Evolutionary conservation across 2,888 invertebrate genomes (phyloP).

Genomic region (Spicauda simplicius): DNA sequence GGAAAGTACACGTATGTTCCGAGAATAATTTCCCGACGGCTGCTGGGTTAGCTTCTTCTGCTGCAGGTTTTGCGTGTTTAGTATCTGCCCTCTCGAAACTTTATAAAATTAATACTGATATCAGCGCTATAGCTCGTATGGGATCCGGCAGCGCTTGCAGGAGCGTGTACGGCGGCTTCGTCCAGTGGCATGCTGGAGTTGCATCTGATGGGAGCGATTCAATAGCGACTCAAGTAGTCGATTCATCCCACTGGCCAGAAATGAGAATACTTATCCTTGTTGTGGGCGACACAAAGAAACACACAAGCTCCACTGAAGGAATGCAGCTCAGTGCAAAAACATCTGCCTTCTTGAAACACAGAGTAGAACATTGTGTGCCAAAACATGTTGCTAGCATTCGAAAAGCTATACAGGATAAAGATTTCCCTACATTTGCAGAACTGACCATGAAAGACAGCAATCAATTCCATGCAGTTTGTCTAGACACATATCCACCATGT

Average conservation of each 20-base stretch:
- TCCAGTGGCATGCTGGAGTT: constrained; percentile 93
- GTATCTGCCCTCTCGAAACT: constrained; percentile 91
- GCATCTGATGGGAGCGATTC: constrained; percentile 89
- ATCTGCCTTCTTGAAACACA: constrained; percentile 91
- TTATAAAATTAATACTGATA: constrained; percentile 89
- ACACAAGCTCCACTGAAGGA: constrained; percentile 93
- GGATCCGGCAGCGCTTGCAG: constrained; percentile 99
- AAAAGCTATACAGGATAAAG: constrained; percentile 85
- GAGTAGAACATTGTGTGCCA: constrained; percentile 90
- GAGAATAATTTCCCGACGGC: constrained; percentile 99
- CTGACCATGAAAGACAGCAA: constrained; percentile 99
- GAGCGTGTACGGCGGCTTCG: constrained; percentile 97
- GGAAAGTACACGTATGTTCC: constrained; percentile 93
- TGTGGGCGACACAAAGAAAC: constrained; percentile 93
- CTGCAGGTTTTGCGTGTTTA: constrained; percentile 98
- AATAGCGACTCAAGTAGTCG: constrained; percentile 89
- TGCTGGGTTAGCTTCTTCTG: constrained; percentile 98
- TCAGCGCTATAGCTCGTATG: constrained; percentile 91
- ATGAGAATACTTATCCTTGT: constrained; percentile 96
- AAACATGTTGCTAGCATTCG: constrained; percentile 84
- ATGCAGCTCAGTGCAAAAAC: constrained; percentile 94
- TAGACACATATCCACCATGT: constrained; percentile 97
- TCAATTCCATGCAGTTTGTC: constrained; percentile 96
- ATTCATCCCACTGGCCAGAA: constrained; percentile 94
- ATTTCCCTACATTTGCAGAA: constrained; percentile 95